Evolutionary conservation across 1,140 invertebrate genomes (phyloP).

Genomic region (Melanaphis sacchari): DNA sequence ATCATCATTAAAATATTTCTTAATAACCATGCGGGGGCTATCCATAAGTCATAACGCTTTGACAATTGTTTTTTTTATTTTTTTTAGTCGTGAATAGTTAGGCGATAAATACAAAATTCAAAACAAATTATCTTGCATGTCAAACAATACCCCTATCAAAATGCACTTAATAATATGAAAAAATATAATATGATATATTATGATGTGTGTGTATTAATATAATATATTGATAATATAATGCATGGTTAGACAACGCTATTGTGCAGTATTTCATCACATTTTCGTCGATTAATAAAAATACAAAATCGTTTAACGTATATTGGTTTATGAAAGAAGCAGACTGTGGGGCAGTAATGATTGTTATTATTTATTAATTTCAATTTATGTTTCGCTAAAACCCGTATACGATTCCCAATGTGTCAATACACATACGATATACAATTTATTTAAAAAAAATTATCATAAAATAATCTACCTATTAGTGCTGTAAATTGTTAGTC

Average conservation of each 20-base stretch:
- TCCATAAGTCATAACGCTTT: not conserved
- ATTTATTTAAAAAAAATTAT: not conserved
- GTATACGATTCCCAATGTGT: not conserved
- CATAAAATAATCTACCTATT: not conserved
- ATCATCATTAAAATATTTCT: not conserved
- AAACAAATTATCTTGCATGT: not conserved
- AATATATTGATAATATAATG: not conserved
- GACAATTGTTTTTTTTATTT: not conserved
- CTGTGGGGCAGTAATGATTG: not conserved
- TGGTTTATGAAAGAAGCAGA: not conserved
- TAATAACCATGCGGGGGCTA: not conserved
- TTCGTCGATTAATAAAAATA: not conserved
- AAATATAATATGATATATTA: not conserved
- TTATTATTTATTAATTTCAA: constrained; percentile 10
- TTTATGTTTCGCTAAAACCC: not conserved
- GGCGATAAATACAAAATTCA: not conserved
- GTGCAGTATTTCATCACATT: not conserved
- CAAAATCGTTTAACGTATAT: not conserved
- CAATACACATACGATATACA: not conserved
- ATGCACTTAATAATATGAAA: not conserved
- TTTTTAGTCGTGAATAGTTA: too few species aligned
- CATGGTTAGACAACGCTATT: not conserved
- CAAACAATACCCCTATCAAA: not conserved
- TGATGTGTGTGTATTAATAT: not conserved
- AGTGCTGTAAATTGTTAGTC: not conserved